Conservation (phyloP, 1,140 invertebrate species). For the Lordiphosa mommai region DNA sequence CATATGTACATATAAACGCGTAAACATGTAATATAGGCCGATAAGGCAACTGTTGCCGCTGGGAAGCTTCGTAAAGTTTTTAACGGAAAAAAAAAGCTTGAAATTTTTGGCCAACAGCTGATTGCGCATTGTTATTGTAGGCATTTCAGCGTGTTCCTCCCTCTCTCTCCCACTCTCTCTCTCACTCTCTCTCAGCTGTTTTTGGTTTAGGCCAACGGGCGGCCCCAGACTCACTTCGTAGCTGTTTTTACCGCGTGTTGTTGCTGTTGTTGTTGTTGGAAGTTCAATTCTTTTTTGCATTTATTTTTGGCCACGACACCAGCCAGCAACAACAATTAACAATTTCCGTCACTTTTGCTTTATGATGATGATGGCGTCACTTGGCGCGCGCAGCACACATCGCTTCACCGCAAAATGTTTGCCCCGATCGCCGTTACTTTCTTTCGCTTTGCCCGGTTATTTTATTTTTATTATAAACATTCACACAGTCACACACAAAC, state of each 20-base stretch:
- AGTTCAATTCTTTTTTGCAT: conserved; percentile 43
- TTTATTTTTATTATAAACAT: conserved; percentile 26
- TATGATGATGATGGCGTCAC: conserved; percentile 41
- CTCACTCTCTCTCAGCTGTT: neutral
- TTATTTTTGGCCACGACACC: conserved; percentile 53
- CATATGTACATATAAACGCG: too few relatives aligned
- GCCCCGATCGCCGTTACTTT: conserved; percentile 6
- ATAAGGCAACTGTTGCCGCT: too few relatives aligned
- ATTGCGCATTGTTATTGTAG: neutral
- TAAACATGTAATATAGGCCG: too few relatives aligned
- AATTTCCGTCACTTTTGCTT: conserved; percentile 49
- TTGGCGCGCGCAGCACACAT: conserved; percentile 2
- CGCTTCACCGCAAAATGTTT: conserved; percentile 1
- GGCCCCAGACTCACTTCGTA: conserved; percentile 1
- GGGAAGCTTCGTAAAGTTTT: too few relatives aligned
- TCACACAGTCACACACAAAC: conserved; percentile 4
- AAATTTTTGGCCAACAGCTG: conserved; percentile 7
- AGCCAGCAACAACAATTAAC: conserved; percentile 5
- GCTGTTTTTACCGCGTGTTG: conserved; percentile 28
- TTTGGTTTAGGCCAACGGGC: neutral
- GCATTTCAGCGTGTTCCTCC: neutral
- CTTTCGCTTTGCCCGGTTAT: neutral
- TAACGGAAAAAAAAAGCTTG: neutral
- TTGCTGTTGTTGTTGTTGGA: conserved; percentile 14
- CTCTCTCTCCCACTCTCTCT: neutral